Evolutionary conservation across 1,140 invertebrate species (phyloP).

Genomic region (Laupala kohalensis): DNA sequence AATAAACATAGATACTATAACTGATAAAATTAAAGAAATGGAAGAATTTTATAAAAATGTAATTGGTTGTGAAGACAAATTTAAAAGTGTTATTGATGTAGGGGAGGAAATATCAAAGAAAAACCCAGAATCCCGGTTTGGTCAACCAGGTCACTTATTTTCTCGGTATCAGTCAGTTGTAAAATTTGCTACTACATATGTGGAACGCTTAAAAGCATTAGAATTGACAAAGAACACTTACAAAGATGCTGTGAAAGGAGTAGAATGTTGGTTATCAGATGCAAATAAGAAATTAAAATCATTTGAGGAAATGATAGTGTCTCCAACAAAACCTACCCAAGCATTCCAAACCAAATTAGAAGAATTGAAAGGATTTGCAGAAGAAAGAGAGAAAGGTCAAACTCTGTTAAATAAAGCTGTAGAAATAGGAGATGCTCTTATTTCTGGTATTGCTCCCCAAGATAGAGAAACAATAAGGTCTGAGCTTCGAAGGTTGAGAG

Average conservation of each 20-base stretch:
- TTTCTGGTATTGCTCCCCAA: slow-evolving; percentile 72
- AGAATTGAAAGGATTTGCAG: slow-evolving; percentile 57
- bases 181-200: slow-evolving; percentile 53
- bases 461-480: slow-evolving; percentile 70
- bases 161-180: slow-evolving; percentile 59
- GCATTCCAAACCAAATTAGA: slow-evolving; percentile 52
- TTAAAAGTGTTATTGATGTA: slow-evolving; percentile 49
- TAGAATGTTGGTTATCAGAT: slow-evolving; percentile 66
- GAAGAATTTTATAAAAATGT: slow-evolving; percentile 47
- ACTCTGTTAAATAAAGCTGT: slow-evolving; percentile 62
- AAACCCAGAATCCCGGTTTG: slow-evolving; percentile 66
- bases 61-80: slow-evolving; percentile 43
- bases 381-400: slow-evolving; percentile 66
- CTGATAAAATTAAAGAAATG: slow-evolving; percentile 56
- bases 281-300: slow-evolving; percentile 56
- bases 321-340: slow-evolving; percentile 42
- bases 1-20: slow-evolving; percentile 35
- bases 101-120: slow-evolving; percentile 58
- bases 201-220: slow-evolving; percentile 52
- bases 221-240: slow-evolving; percentile 53
- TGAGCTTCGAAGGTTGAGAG: slow-evolving; percentile 66
- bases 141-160: slow-evolving; percentile 61
- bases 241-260: slow-evolving; percentile 45
- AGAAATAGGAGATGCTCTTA: slow-evolving; percentile 74
- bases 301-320: slow-evolving; percentile 48